These are phyloP conservation scores for Lithobates sylvaticus DNA, from an alignment of 2,797 vertebrate species.

Conservation along the genomic window DNA sequence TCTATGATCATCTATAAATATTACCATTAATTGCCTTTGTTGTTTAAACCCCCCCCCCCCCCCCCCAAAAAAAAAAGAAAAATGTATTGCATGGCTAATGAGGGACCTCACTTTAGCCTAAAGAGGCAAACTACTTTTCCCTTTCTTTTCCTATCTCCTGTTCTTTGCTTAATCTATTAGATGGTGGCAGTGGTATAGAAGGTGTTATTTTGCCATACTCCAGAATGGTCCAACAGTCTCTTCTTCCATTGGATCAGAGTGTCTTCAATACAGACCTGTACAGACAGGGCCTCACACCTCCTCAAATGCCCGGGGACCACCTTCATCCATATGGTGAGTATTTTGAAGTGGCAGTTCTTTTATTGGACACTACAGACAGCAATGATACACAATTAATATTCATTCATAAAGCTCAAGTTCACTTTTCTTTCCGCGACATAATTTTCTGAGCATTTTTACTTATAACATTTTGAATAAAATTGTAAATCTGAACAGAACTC, in stretches of 20 bases:
- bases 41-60: too few relatives aligned
- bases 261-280: conserved; percentile 85
- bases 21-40: too few relatives aligned
- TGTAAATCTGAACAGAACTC: too few relatives aligned
- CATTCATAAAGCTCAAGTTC: too few relatives aligned
- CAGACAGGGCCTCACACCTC: conserved; percentile 88
- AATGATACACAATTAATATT: neutral
- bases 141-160: neutral
- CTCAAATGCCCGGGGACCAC: conserved; percentile 85
- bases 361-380: neutral
- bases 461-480: too few relatives aligned
- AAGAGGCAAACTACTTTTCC: too few relatives aligned
- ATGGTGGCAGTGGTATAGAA: conserved; percentile 87
- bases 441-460: too few relatives aligned
- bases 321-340: conserved; percentile 88
- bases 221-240: conserved; percentile 87
- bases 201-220: conserved; percentile 84
- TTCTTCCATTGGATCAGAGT: conserved; percentile 86
- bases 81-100: too few relatives aligned
- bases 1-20: too few relatives aligned
- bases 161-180: conserved; percentile 63
- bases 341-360: neutral
- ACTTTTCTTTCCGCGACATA: too few relatives aligned
- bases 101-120: too few relatives aligned
- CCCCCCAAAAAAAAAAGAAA: too few relatives aligned